A percentile compares a stretch with the other conserved stretches of the same genome.
These are phyloP conservation scores for Bothrops jararaca DNA, from an alignment of 2,113 vertebrate genomes.

Conservation along the genomic window DNA sequence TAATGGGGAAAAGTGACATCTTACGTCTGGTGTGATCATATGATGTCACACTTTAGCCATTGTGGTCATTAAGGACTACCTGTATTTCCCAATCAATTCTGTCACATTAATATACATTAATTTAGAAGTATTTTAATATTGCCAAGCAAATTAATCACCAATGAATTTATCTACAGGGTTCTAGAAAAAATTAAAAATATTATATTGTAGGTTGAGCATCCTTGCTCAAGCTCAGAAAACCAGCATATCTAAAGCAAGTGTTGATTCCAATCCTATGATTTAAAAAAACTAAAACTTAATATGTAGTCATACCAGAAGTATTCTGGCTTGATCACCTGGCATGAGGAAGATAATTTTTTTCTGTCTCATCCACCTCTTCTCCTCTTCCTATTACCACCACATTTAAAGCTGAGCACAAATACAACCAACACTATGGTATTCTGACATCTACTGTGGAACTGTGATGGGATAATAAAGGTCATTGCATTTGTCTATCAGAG, in stretches of 20 bases:
- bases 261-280: background rate
- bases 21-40: background rate
- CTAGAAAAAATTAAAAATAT: background rate
- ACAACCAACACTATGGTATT: background rate
- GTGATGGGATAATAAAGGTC: background rate
- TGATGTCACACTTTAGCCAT: background rate
- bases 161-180: background rate
- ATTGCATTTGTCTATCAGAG: background rate
- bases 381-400: background rate
- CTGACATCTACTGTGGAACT: background rate
- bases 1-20: background rate
- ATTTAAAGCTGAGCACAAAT: background rate
- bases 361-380: background rate
- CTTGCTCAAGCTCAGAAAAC: background rate
- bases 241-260: background rate
- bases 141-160: background rate
- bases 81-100: background rate
- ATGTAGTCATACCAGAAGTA: background rate
- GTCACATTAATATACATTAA: background rate
- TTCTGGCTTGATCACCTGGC: background rate
- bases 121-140: background rate
- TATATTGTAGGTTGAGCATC: background rate
- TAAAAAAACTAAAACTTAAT: background rate
- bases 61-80: background rate
- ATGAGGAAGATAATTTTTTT: background rate